A percentile compares a stretch with the other conserved stretches of the same genome.
phyloP scores from a whole-genome alignment of 2,113 vertebrate genomes.

The Pterocles burchelli region DNA sequence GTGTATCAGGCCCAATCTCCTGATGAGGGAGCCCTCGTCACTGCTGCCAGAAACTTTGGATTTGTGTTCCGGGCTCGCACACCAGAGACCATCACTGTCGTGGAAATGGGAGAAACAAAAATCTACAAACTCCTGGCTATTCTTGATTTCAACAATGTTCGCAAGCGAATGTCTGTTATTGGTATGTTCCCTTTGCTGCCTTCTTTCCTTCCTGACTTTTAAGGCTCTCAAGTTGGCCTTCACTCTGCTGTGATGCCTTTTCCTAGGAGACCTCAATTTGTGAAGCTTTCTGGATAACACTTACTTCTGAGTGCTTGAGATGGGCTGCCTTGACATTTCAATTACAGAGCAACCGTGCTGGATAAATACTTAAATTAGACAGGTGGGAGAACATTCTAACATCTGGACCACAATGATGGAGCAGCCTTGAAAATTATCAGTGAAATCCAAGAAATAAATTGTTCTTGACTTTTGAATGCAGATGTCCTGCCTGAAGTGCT shows the following conservation, averaged over 20 bases:
- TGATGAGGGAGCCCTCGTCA: constrained; percentile 94
- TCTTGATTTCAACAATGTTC: constrained; percentile 92
- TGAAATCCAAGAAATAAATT: neutral
- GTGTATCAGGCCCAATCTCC: constrained; percentile 96
- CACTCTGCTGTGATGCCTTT: neutral
- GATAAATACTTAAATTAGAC: neutral
- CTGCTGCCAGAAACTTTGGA: constrained; percentile 93
- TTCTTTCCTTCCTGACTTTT: neutral
- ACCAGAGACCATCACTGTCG: constrained; percentile 82
- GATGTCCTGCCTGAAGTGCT: neutral
- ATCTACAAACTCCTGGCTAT: constrained; percentile 88
- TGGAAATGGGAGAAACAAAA: constrained; percentile 85
- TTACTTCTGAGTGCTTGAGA: neutral
- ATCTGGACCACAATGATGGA: neutral
- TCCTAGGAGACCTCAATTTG: neutral
- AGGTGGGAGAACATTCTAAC: neutral
- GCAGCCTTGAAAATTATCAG: neutral
- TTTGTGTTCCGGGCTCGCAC: constrained; percentile 92
- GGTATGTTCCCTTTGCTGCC: constrained; percentile 71
- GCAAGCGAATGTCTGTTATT: constrained; percentile 97
- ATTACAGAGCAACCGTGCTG: neutral
- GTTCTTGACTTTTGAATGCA: neutral
- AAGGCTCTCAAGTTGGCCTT: neutral
- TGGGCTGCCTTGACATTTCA: neutral
- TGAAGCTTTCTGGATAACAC: neutral